Evolutionary conservation across 2,113 vertebrate species (phyloP).

Genomic region (Motacilla tschutschensis): DNA sequence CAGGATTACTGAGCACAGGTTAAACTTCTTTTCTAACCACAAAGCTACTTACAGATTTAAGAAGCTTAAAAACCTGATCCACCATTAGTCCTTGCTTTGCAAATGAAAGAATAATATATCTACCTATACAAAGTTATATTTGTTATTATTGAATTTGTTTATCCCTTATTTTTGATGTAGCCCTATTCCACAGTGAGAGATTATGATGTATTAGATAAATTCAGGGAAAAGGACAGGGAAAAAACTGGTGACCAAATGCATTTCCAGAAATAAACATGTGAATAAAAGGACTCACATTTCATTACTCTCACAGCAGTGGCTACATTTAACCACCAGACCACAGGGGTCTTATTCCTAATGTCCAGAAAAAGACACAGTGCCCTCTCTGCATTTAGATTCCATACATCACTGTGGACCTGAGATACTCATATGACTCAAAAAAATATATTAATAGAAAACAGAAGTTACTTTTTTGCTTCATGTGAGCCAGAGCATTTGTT

Average conservation of each 20-base stretch:
- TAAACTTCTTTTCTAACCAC: slow-evolving; percentile 53
- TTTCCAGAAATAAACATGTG: slow-evolving; percentile 30
- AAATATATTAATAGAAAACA: not conserved
- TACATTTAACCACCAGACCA: not conserved
- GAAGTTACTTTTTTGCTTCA: not conserved
- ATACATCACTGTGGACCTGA: not conserved
- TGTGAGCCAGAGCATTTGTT: not conserved
- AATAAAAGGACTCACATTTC: not conserved
- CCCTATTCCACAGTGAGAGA: slow-evolving; percentile 2
- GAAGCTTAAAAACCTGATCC: slow-evolving; percentile 57
- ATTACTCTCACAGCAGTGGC: not conserved
- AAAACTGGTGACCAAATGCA: not conserved
- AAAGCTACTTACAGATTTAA: slow-evolving; percentile 64
- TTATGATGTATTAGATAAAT: slow-evolving; percentile 21
- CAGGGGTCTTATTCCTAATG: not conserved
- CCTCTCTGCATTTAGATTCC: not conserved
- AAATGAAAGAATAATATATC: slow-evolving; percentile 59
- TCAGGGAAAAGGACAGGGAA: not conserved
- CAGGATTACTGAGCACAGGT: slow-evolving; percentile 40
- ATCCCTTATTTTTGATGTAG: slow-evolving; percentile 17
- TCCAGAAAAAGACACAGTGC: not conserved
- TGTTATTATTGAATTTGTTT: slow-evolving; percentile 48
- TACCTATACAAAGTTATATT: slow-evolving; percentile 38
- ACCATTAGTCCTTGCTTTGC: slow-evolving; percentile 53
- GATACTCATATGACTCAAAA: not conserved